Conservation (phyloP, 2,888 invertebrate genomes). For the Pterobdella sp. region DNA sequence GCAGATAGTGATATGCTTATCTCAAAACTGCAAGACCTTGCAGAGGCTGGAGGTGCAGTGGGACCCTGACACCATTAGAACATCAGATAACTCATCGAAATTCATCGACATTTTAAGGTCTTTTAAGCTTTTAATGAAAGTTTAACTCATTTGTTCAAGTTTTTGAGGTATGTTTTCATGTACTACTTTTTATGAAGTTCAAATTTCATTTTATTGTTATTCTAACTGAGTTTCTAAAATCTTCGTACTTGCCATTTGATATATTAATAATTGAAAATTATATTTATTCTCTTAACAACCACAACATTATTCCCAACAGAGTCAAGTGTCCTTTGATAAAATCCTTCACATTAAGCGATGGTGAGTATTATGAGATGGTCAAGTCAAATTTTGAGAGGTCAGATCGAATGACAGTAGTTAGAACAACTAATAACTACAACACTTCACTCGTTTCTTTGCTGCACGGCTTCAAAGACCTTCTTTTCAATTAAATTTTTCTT, state of each 20-base stretch:
- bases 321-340: conserved; percentile 85
- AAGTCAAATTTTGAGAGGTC: conserved; percentile 98
- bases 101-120: conserved; percentile 87
- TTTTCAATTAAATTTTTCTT: conserved; percentile 90
- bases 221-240: no score
- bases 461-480: conserved; percentile 82
- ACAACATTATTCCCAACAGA: conserved; percentile 41
- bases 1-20: conserved; percentile 85
- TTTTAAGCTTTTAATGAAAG: background rate
- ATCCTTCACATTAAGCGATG: conserved; percentile 89
- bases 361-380: conserved; percentile 96
- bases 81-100: conserved; percentile 98
- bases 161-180: no score
- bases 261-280: no score
- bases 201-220: no score
- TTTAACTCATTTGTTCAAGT: background rate
- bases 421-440: conserved; percentile 88
- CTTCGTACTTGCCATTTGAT: no score
- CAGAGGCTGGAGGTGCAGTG: conserved; percentile 89
- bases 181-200: no score
- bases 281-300: background rate
- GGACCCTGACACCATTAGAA: conserved; percentile 96
- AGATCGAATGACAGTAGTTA: conserved; percentile 82
- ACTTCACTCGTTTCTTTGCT: conserved; percentile 89
- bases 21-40: conserved; percentile 77